Evolutionary conservation across 2,113 vertebrate genomes (phyloP).

Genomic region (Calonectris borealis): DNA sequence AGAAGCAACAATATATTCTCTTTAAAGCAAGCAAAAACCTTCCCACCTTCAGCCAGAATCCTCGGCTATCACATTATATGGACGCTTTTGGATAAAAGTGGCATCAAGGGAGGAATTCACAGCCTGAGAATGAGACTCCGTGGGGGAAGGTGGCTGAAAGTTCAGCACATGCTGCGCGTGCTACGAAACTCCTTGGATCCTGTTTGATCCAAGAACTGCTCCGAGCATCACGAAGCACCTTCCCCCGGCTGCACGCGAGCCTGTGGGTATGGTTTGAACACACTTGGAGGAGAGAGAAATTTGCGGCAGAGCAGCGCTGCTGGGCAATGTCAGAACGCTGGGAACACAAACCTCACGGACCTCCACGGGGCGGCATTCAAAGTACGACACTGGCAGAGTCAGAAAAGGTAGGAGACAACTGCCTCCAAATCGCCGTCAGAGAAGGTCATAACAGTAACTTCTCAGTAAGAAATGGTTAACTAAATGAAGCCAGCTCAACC

Average conservation of each 20-base stretch:
- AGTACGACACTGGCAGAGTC: rapidly evolving
- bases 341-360: rapidly evolving
- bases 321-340: rapidly evolving
- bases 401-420: neutral
- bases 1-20: neutral
- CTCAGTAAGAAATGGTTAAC: neutral
- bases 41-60: neutral
- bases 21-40: neutral
- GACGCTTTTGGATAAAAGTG: neutral
- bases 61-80: rapidly evolving
- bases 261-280: rapidly evolving
- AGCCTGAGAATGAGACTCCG: rapidly evolving
- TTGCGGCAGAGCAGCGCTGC: neutral
- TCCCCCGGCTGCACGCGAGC: neutral
- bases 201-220: neutral
- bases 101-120: neutral
- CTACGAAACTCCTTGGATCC: neutral
- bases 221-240: rapidly evolving
- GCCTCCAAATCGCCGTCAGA: neutral
- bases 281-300: neutral
- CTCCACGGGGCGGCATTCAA: rapidly evolving
- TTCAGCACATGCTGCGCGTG: neutral
- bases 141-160: neutral
- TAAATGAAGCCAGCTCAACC: neutral
- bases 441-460: rapidly evolving